Percentiles rank a stretch among this genome's conserved stretches.
Conservation (phyloP, 2,888 invertebrate genomes). For the Seira musarum region DNA sequence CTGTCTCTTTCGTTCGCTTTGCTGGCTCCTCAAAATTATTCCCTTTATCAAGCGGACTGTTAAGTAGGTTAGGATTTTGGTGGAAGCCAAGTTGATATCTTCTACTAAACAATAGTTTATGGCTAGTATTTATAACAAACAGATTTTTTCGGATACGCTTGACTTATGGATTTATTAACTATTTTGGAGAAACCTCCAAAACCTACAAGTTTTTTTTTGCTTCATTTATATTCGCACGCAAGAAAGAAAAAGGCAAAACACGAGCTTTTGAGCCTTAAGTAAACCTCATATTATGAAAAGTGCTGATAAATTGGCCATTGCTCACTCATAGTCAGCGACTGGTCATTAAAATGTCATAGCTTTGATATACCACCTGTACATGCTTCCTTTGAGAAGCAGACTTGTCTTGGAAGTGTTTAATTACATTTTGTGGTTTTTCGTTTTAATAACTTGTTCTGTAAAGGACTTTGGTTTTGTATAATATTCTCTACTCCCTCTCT, state of each 20-base stretch:
- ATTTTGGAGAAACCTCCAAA: too few relatives aligned
- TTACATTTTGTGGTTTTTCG: constrained; percentile 38
- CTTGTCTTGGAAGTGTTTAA: constrained; percentile 27
- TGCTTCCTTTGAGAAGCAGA: not conserved
- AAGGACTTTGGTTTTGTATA: too few relatives aligned
- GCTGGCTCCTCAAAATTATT: constrained; percentile 15
- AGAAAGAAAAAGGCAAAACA: too few relatives aligned
- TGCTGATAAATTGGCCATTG: constrained; percentile 44
- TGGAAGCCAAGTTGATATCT: constrained; percentile 10
- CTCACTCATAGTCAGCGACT: constrained; percentile 27
- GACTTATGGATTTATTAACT: too few relatives aligned
- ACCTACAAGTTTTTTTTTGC: too few relatives aligned
- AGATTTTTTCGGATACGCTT: too few relatives aligned
- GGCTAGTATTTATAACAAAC: too few relatives aligned
- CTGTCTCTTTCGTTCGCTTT: not conserved
- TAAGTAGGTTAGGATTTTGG: constrained; percentile 43
- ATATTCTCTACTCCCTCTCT: too few relatives aligned
- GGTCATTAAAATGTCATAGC: constrained; percentile 49
- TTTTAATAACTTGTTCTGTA: constrained; percentile 13
- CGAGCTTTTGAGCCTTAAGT: too few relatives aligned
- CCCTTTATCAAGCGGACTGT: constrained; percentile 43
- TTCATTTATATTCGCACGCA: too few relatives aligned
- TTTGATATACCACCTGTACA: constrained; percentile 39
- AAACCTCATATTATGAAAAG: not conserved
- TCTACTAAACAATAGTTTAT: too few relatives aligned